These are phyloP conservation scores for Andrena cerasifolii DNA, from an alignment of 1,140 invertebrate species.

Conservation along the genomic window DNA sequence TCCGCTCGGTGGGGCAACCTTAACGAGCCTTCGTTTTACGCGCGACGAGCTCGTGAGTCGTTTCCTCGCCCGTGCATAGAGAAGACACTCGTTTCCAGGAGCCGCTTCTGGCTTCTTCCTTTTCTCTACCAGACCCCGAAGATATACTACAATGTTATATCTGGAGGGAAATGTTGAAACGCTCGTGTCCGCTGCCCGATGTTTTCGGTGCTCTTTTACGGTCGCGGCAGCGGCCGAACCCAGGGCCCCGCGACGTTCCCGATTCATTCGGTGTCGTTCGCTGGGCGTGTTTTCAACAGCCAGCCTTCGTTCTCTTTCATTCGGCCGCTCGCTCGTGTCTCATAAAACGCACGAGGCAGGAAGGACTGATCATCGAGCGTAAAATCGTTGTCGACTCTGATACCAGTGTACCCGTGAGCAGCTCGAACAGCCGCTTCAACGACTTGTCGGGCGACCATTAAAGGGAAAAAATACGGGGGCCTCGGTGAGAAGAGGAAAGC, in stretches of 20 bases:
- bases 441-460: constrained; percentile 5
- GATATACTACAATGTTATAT: too few relatives aligned
- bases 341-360: constrained; percentile 11
- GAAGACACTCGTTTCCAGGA: too few relatives aligned
- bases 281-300: constrained; percentile 27
- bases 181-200: neutral
- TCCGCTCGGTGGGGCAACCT: neutral
- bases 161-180: too few relatives aligned
- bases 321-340: neutral
- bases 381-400: constrained; percentile 21
- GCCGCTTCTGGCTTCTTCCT: too few relatives aligned
- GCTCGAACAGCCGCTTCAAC: neutral
- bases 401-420: neutral
- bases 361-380: constrained; percentile 8
- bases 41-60: neutral
- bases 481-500: neutral
- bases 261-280: constrained; percentile 20
- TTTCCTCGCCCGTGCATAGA: neutral
- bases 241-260: neutral
- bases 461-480: constrained; percentile 19
- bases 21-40: constrained; percentile 17
- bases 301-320: neutral
- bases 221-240: neutral
- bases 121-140: too few relatives aligned
- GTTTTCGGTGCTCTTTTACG: constrained; percentile 4